These are phyloP conservation scores for Prionace glauca DNA, from an alignment of 2,797 vertebrate genomes.

Conservation along the genomic window DNA sequence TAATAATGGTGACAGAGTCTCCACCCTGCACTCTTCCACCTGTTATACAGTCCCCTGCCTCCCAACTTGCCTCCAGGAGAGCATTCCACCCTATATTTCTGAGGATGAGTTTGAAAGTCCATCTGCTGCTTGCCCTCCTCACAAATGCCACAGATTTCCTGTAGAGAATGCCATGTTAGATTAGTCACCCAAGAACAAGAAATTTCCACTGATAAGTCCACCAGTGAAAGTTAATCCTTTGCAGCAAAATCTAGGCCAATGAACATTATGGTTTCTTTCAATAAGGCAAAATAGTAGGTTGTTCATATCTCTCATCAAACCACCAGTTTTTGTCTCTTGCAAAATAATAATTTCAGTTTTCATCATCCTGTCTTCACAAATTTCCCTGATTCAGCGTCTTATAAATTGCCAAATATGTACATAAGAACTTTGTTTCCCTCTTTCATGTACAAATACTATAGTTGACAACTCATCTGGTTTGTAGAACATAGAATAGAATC, in stretches of 20 bases:
- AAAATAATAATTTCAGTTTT: neutral
- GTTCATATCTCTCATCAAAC: neutral
- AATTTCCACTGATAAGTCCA: no score
- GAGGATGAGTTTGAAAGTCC: no score
- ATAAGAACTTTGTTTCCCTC: neutral
- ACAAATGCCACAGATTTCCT: no score
- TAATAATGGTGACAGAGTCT: no score
- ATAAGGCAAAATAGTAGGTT: neutral
- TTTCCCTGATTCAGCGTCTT: neutral
- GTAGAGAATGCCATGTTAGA: no score
- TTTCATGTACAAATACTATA: neutral
- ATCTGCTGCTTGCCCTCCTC: no score
- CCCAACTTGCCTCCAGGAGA: no score
- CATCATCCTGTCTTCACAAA: neutral
- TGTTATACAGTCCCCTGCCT: no score
- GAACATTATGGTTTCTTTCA: neutral
- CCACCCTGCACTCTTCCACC: no score
- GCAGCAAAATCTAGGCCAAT: neutral
- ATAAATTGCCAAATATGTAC: neutral
- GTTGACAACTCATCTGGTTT: neutral
- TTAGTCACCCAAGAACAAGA: no score
- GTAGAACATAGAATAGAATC: neutral
- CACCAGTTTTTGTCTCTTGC: neutral
- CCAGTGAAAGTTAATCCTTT: no score
- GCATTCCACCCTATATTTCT: no score